Percentiles rank a stretch among this genome's conserved stretches.
Conservation (phyloP, 2,113 vertebrate genomes). For the Dascyllus trimaculatus region DNA sequence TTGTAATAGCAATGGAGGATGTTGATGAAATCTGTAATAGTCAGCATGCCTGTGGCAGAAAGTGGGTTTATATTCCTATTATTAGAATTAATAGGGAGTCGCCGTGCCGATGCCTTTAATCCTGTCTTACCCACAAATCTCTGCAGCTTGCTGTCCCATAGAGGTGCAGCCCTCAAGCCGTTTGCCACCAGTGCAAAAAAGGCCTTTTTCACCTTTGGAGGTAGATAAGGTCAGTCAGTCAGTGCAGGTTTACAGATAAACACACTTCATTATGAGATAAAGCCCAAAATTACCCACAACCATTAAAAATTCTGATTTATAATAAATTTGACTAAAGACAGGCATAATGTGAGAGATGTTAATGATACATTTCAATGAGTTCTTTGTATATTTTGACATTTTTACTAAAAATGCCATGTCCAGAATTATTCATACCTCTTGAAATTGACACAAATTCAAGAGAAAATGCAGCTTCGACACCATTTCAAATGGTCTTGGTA, state of each 20-base stretch:
- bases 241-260: not conserved
- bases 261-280: too few species aligned
- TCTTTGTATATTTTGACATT: too few species aligned
- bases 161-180: slow-evolving; percentile 91
- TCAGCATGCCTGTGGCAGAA: slow-evolving; percentile 92
- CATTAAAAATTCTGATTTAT: too few species aligned
- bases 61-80: not conserved
- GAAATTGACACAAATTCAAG: too few species aligned
- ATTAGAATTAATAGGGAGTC: not conserved
- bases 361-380: too few species aligned
- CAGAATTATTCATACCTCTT: too few species aligned
- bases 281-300: too few species aligned
- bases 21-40: slow-evolving; percentile 99
- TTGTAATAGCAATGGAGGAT: slow-evolving; percentile 97
- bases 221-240: not conserved
- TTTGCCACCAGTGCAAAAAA: slow-evolving; percentile 95
- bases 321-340: too few species aligned
- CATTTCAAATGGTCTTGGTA: too few species aligned
- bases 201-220: slow-evolving; percentile 93
- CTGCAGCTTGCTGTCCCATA: slow-evolving; percentile 94
- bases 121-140: slow-evolving; percentile 93
- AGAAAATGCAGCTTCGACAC: too few species aligned
- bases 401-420: too few species aligned
- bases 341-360: too few species aligned
- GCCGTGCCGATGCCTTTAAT: not conserved